Evolutionary conservation across 2,797 vertebrate species (phyloP).

Genomic region (Loriculus beryllinus): DNA sequence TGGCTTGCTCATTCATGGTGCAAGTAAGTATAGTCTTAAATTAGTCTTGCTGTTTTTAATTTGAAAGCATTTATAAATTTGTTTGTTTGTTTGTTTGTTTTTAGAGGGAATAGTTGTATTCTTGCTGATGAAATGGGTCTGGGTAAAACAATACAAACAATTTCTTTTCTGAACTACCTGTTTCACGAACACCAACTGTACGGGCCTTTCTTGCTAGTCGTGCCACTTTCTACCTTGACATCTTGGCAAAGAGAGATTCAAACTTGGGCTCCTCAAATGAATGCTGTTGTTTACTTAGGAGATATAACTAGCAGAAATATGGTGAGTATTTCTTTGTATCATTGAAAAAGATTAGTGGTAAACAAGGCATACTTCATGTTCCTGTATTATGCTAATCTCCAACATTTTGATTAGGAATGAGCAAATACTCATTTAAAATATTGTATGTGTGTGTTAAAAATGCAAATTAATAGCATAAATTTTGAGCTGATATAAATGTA

Average conservation of each 20-base stretch:
- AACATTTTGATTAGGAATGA: neutral
- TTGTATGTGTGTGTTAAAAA: neutral
- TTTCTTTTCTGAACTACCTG: conserved; percentile 92
- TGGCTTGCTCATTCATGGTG: conserved; percentile 99
- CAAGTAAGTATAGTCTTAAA: conserved; percentile 84
- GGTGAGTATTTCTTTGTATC: conserved; percentile 76
- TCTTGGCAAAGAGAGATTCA: conserved; percentile 96
- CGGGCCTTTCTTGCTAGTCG: conserved; percentile 26
- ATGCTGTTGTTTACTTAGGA: conserved; percentile 94
- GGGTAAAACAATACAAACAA: conserved; percentile 98
- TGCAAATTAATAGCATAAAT: neutral
- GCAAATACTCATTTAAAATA: neutral
- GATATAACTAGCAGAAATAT: conserved; percentile 96
- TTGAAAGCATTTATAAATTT: neutral
- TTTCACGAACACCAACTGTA: conserved; percentile 84
- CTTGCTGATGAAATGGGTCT: conserved; percentile 98
- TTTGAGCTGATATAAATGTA: neutral
- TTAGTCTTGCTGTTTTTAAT: neutral
- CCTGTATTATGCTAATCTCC: neutral
- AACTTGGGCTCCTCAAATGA: conserved; percentile 94
- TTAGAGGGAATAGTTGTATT: conserved; percentile 81
- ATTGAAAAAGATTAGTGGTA: neutral
- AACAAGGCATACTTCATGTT: neutral
- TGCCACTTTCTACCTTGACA: conserved; percentile 80
- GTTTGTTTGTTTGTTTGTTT: neutral